These are phyloP conservation scores for Sclerurus mexicanus DNA, from an alignment of 2,113 vertebrate genomes.

Conservation along the genomic window DNA sequence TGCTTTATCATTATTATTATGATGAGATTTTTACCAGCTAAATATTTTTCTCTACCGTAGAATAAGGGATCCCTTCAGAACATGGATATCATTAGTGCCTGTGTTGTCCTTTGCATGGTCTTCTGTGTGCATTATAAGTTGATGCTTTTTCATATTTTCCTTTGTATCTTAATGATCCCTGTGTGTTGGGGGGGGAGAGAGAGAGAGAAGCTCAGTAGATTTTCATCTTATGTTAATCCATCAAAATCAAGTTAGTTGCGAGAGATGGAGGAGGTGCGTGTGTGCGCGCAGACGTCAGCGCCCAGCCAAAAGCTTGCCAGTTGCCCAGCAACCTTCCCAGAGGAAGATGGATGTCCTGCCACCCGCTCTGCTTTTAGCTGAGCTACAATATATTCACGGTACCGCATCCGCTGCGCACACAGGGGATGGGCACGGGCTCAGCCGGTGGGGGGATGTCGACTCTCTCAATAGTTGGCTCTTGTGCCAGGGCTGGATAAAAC, in stretches of 20 bases:
- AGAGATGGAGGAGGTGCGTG: conserved; percentile 72
- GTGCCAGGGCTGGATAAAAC: background rate
- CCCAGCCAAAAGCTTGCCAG: conserved; percentile 77
- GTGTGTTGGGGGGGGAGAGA: background rate
- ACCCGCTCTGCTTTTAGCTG: conserved; percentile 63
- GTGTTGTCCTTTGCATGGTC: background rate
- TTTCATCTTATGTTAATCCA: conserved; percentile 80
- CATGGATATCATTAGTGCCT: conserved; percentile 3
- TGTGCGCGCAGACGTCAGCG: conserved; percentile 72
- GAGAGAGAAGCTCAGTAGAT: conserved; percentile 46
- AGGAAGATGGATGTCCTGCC: conserved; percentile 82
- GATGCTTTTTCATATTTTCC: conserved; percentile 24
- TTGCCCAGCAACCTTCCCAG: conserved; percentile 82
- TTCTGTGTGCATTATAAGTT: background rate
- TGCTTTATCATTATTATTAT: background rate
- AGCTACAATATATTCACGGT: conserved; percentile 55
- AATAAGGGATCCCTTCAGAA: background rate
- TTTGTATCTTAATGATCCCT: conserved; percentile 61
- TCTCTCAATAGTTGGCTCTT: background rate
- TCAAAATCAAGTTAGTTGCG: conserved; percentile 82
- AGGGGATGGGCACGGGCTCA: background rate
- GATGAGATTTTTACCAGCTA: background rate
- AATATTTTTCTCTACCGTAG: background rate
- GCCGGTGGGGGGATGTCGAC: background rate
- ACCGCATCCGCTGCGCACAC: background rate